Evolutionary conservation across 2,797 vertebrate genomes (phyloP).

Genomic region (Carcharodon carcharias): DNA sequence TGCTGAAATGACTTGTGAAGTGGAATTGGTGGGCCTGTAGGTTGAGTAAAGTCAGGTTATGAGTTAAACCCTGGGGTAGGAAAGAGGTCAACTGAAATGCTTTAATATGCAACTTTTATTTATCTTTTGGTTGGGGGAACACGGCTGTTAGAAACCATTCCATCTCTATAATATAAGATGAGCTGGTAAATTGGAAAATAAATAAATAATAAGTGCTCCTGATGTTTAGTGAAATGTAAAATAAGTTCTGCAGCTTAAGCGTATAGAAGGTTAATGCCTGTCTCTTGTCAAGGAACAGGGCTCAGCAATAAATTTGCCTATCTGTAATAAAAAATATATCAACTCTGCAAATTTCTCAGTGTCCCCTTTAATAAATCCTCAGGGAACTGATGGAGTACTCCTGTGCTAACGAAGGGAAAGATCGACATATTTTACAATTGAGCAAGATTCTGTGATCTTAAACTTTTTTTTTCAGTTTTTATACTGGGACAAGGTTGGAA

Average conservation of each 20-base stretch:
- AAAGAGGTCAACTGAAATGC: neutral
- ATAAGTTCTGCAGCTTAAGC: neutral
- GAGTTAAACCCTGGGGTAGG: neutral
- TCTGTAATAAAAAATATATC: constrained; percentile 9
- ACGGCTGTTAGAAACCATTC: neutral
- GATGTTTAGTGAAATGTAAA: constrained; percentile 29
- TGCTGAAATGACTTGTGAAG: neutral
- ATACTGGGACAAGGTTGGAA: neutral
- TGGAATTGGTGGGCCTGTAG: neutral
- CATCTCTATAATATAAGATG: neutral
- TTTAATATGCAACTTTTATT: neutral
- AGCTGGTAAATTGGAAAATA: neutral
- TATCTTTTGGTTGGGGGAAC: neutral
- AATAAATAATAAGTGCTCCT: constrained; percentile 11
- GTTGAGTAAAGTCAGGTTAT: neutral
- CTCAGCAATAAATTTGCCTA: constrained; percentile 34
- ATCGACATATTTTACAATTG: neutral
- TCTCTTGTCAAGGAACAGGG: neutral
- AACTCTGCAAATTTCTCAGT: neutral
- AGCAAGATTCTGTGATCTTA: neutral
- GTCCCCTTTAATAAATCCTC: neutral
- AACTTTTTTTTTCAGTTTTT: neutral
- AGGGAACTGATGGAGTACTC: neutral
- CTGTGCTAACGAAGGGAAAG: neutral
- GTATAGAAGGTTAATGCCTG: neutral